A percentile compares a stretch with the other conserved stretches of the same genome.
Evolutionary conservation across 2,888 invertebrate genomes (phyloP).

Genomic region (Clivina fossor): DNA sequence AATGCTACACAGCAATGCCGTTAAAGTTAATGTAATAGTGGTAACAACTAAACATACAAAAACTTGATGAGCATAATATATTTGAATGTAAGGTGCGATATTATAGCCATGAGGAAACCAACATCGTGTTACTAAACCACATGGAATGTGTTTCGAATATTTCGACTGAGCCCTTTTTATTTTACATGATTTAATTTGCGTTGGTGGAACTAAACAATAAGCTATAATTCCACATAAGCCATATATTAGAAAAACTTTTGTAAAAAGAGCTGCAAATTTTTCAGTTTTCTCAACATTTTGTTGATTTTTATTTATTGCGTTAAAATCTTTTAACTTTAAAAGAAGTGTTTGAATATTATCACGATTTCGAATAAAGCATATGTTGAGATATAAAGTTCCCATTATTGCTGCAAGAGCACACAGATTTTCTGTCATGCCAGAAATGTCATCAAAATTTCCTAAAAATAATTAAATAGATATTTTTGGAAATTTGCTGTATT

Average conservation of each 20-base stretch:
- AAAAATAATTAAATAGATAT: slow-evolving; percentile 13
- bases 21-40: slow-evolving; percentile 26
- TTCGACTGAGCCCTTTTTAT: slow-evolving; percentile 23
- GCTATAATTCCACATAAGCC: slow-evolving; percentile 27
- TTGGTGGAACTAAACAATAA: slow-evolving; percentile 26
- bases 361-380: slow-evolving; percentile 31
- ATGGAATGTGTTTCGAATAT: slow-evolving; percentile 28
- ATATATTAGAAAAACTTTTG: slow-evolving; percentile 29
- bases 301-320: slow-evolving; percentile 20
- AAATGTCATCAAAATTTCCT: slow-evolving; percentile 26
- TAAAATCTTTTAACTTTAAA: slow-evolving; percentile 26
- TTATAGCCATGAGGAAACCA: slow-evolving; percentile 31
- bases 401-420: slow-evolving; percentile 27
- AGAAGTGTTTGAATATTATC: slow-evolving; percentile 27
- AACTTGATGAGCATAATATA: slow-evolving; percentile 29
- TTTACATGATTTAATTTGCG: slow-evolving; percentile 24
- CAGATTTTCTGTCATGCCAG: slow-evolving; percentile 33
- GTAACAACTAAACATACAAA: slow-evolving; percentile 30
- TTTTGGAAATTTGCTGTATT: neutral
- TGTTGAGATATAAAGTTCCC: slow-evolving; percentile 30
- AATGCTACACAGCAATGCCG: slow-evolving; percentile 31
- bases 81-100: slow-evolving; percentile 27
- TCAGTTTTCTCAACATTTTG: slow-evolving; percentile 31
- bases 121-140: slow-evolving; percentile 34
- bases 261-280: slow-evolving; percentile 28